Evolutionary conservation across 2,113 vertebrate genomes (phyloP), one percentile per base, ranked within the genome.

Genomic region (Oceanodroma tethys): DNA sequence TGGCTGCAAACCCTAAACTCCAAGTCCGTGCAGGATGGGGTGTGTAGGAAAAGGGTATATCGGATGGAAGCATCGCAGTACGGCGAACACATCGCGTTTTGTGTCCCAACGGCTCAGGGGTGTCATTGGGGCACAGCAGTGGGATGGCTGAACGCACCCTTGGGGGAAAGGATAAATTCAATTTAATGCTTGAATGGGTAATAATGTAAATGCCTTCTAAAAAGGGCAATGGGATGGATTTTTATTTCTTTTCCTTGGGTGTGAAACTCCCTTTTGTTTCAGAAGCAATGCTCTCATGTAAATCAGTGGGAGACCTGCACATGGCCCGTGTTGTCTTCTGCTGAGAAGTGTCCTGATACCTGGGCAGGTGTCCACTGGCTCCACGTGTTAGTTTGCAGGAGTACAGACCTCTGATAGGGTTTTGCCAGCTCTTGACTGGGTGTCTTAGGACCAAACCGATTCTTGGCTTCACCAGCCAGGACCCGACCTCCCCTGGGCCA

Each of bases 21-120:
- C 78, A 32, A 32, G 7, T 29, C 23, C 2, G 2, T 15, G 32
- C 11, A n/a, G 67, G 62, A 34, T 13, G 14, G n/a, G 53, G 9
- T 50, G 42, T 9, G 22, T 4, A 62, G 50, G 18, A 50, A 67
- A 76, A 78, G 5, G 25, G 1, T 50, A 0, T 10, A 21, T 15
- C 1, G 1, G 59, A 81, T 10, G n/a, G 25, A 83, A 88, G 11
- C 0, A 19, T 60, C 0, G 0, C 34, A 50, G 15, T 2, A 47
- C 6, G 55, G 32, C 40, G 42, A 88, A 26, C 8, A 9, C 5
- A 1, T 43, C 0, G 1, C 6, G 3, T 83, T 48, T 27, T n/a
- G 4, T 42, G 63, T 71, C 29, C 70, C 62, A 32, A 5, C 13
- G 79, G 43, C 60, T 75, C 85, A 62, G 34, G 38, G 66, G 25